phyloP scores from a whole-genome alignment of 2,113 vertebrate species.

The Lanius ludovicianus region DNA sequence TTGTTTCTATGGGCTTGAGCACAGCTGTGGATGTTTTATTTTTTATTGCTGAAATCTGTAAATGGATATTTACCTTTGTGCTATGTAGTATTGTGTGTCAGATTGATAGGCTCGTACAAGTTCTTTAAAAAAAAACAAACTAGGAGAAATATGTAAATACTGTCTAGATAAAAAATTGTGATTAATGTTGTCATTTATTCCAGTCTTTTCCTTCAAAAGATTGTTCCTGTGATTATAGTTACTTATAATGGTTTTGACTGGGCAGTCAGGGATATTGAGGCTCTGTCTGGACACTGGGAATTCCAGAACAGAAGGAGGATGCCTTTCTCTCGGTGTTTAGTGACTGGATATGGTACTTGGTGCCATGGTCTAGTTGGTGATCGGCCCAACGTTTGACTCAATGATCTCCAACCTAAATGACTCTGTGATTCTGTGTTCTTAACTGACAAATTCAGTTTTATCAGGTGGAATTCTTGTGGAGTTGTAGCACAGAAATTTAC shows the following conservation, averaged over 20 bases:
- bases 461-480: not conserved
- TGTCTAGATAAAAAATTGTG: not conserved
- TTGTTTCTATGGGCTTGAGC: not conserved
- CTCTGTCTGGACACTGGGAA: not conserved
- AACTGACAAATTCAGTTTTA: not conserved
- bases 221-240: not conserved
- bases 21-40: not conserved
- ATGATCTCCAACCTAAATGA: not conserved
- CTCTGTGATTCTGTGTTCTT: not conserved
- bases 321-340: not conserved
- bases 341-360: not conserved
- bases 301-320: not conserved
- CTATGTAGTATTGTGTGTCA: not conserved
- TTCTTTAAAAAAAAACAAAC: not conserved
- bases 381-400: rapidly evolving
- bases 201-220: not conserved
- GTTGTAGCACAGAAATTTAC: not conserved
- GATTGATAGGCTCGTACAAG: not conserved
- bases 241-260: not conserved
- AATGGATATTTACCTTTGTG: not conserved
- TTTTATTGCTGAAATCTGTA: not conserved
- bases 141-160: not conserved
- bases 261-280: not conserved
- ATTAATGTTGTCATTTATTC: not conserved
- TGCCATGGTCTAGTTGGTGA: not conserved